Evolutionary conservation across 2,797 vertebrate genomes (phyloP).

Genomic region (Novumbra hubbsi): DNA sequence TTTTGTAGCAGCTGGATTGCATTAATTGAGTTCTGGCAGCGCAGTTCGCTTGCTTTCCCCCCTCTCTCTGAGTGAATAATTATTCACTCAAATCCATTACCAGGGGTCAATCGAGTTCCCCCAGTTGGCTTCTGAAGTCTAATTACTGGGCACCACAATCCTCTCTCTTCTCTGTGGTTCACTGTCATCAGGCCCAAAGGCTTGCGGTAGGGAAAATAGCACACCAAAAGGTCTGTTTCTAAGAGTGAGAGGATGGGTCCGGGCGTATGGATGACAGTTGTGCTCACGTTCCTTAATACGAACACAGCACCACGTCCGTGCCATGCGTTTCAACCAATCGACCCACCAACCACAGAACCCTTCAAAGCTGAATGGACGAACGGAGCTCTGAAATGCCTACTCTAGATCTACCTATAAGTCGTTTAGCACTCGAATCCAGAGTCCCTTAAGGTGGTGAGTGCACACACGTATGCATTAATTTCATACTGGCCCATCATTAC

Average conservation of each 20-base stretch:
- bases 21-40: conserved; percentile 76
- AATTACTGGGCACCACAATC: conserved; percentile 72
- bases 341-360: too few relatives aligned
- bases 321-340: too few relatives aligned
- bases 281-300: background rate
- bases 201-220: conserved; percentile 54
- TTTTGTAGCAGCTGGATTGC: conserved; percentile 77
- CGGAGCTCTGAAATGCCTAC: too few relatives aligned
- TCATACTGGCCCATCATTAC: too few relatives aligned
- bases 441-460: too few relatives aligned
- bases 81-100: conserved; percentile 82
- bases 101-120: conserved; percentile 73
- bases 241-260: background rate
- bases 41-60: background rate
- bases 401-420: too few relatives aligned
- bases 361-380: too few relatives aligned
- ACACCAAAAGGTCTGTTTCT: conserved; percentile 50
- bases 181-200: conserved; percentile 66
- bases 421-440: too few relatives aligned
- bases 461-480: too few relatives aligned
- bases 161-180: conserved; percentile 51
- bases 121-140: conserved; percentile 74
- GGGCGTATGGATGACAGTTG: background rate
- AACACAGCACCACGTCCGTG: background rate
- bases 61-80: conserved; percentile 64